Evolutionary conservation across 2,888 invertebrate species (phyloP).

Genomic region (Galeruca laticollis): DNA sequence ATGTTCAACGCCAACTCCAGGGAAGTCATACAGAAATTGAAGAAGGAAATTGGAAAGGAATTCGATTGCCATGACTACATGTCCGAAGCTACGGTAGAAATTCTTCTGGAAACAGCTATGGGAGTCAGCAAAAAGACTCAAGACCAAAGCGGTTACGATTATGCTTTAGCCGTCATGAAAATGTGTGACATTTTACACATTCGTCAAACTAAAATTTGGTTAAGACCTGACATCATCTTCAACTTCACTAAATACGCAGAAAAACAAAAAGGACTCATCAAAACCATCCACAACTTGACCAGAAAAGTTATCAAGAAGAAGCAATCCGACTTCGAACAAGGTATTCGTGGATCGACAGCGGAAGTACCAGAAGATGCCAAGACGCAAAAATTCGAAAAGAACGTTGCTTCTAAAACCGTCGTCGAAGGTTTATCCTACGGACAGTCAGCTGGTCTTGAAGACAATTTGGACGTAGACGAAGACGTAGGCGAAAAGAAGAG

Average conservation of each 20-base stretch:
- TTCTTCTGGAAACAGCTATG: conserved; percentile 86
- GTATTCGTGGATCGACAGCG: conserved; percentile 64
- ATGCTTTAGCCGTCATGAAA: conserved; percentile 90
- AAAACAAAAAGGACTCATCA: conserved; percentile 79
- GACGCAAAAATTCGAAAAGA: conserved; percentile 62
- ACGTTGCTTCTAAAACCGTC: conserved; percentile 64
- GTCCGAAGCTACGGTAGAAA: conserved; percentile 88
- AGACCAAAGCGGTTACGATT: conserved; percentile 84
- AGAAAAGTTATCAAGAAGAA: conserved; percentile 78
- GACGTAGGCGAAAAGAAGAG: conserved; percentile 87
- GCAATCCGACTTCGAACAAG: conserved; percentile 71
- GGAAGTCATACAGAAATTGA: conserved; percentile 79
- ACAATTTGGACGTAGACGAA: conserved; percentile 86
- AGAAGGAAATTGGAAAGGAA: conserved; percentile 76
- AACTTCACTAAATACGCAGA: conserved; percentile 81
- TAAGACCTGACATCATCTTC: conserved; percentile 83
- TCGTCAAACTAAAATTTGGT: conserved; percentile 84
- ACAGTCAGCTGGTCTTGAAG: conserved; percentile 72
- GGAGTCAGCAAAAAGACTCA: conserved; percentile 87
- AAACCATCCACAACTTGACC: conserved; percentile 83
- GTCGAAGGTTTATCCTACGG: conserved; percentile 76
- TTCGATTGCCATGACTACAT: conserved; percentile 88
- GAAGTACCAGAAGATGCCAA: conserved; percentile 61
- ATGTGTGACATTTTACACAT: conserved; percentile 89
- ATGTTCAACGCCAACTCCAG: conserved; percentile 86